These are phyloP conservation scores for Tretioscincus oriximinensis DNA, from an alignment of 2,113 vertebrate species.

Conservation along the genomic window DNA sequence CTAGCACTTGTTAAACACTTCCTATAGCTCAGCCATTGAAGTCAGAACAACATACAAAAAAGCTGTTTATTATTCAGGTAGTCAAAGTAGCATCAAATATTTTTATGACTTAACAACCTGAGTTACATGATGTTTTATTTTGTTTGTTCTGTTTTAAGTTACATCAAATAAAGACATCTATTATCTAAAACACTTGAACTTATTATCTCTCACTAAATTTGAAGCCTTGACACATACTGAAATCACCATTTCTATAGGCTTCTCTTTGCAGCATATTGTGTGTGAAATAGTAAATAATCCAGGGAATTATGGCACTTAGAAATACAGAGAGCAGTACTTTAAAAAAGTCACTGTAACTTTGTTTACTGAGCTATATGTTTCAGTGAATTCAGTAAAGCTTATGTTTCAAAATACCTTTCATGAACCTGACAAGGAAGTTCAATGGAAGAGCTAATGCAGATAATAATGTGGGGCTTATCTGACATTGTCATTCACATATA, in stretches of 20 bases:
- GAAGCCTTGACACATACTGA: background rate
- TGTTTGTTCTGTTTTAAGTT: background rate
- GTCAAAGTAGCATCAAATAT: background rate
- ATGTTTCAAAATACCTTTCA: background rate
- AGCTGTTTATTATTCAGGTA: background rate
- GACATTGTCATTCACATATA: background rate
- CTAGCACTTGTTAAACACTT: background rate
- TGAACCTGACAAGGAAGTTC: background rate
- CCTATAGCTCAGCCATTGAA: background rate
- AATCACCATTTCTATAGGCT: background rate
- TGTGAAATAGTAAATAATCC: background rate
- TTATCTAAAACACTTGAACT: background rate
- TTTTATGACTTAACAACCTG: background rate
- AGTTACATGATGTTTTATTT: background rate
- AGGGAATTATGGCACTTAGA: background rate
- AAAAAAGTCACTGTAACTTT: background rate
- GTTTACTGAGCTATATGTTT: background rate
- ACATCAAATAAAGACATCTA: background rate
- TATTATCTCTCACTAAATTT: background rate
- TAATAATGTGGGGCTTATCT: background rate
- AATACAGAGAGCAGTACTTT: background rate
- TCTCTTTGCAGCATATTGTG: background rate
- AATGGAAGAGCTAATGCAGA: background rate
- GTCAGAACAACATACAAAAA: background rate
- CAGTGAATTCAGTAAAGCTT: background rate